Conservation (phyloP, 2,888 invertebrate species). For the Drosophila mimica region DNA sequence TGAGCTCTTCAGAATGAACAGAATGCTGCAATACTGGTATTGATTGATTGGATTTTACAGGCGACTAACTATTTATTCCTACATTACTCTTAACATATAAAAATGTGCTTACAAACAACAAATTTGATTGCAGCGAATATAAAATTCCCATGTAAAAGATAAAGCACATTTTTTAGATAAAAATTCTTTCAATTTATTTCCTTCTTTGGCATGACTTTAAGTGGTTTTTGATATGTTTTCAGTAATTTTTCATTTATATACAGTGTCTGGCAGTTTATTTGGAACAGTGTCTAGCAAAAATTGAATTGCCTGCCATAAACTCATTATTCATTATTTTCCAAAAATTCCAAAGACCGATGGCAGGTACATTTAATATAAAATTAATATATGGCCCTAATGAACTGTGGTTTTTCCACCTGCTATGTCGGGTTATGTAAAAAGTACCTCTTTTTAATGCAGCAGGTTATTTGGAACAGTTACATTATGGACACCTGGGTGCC, state of each 20-base stretch:
- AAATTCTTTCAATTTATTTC: not conserved
- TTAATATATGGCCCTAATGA: too few species aligned
- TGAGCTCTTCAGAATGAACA: not conserved
- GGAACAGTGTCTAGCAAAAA: too few species aligned
- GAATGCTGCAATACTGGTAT: not conserved
- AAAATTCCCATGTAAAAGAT: not conserved
- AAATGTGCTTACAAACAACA: not conserved
- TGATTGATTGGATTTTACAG: not conserved
- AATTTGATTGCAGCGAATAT: not conserved
- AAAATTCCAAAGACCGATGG: too few species aligned
- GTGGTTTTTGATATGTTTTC: not conserved
- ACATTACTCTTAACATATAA: not conserved
- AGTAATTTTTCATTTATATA: not conserved
- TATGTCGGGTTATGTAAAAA: too few species aligned
- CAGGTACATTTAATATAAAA: too few species aligned
- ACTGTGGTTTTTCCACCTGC: too few species aligned
- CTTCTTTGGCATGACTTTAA: not conserved
- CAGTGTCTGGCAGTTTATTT: too few species aligned
- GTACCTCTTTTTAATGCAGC: too few species aligned
- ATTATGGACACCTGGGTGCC: too few species aligned
- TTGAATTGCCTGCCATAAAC: too few species aligned
- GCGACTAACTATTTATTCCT: not conserved
- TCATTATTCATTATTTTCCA: too few species aligned
- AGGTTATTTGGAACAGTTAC: too few species aligned
- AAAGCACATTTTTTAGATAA: not conserved